These are phyloP conservation scores for Hecatera dysodea DNA, from an alignment of 2,888 invertebrate genomes.

Conservation along the genomic window DNA sequence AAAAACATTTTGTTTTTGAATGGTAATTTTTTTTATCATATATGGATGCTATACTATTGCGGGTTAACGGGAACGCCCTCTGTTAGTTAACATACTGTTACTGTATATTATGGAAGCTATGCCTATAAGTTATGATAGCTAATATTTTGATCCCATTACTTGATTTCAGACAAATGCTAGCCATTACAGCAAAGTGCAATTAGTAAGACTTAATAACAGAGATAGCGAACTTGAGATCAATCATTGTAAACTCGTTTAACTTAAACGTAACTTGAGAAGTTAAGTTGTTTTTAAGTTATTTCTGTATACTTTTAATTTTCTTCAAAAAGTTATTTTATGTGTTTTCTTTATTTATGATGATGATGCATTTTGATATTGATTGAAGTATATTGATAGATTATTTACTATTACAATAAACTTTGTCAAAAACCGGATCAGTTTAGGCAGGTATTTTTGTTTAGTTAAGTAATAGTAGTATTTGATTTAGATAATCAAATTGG, in stretches of 20 bases:
- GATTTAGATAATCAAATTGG: too few relatives aligned
- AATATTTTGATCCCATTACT: slow-evolving; percentile 21
- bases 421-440: neutral
- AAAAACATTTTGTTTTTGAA: too few relatives aligned
- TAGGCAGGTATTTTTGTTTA: neutral
- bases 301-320: neutral
- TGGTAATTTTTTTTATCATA: too few relatives aligned
- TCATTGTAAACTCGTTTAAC: slow-evolving; percentile 43
- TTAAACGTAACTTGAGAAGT: slow-evolving; percentile 30
- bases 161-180: slow-evolving; percentile 27
- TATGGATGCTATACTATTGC: too few relatives aligned
- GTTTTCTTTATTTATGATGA: neutral
- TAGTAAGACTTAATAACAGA: slow-evolving; percentile 33
- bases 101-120: neutral
- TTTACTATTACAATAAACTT: neutral
- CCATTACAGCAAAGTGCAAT: slow-evolving; percentile 17
- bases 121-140: slow-evolving; percentile 6
- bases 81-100: too few relatives aligned
- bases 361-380: neutral
- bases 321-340: neutral
- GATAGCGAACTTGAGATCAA: slow-evolving; percentile 35
- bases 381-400: too few relatives aligned
- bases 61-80: too few relatives aligned
- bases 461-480: too few relatives aligned
- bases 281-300: slow-evolving; percentile 22